Evolutionary conservation across 1,140 invertebrate genomes (phyloP), one percentile per base, ranked within the genome.

Genomic region (Drosophila repleta): DNA sequence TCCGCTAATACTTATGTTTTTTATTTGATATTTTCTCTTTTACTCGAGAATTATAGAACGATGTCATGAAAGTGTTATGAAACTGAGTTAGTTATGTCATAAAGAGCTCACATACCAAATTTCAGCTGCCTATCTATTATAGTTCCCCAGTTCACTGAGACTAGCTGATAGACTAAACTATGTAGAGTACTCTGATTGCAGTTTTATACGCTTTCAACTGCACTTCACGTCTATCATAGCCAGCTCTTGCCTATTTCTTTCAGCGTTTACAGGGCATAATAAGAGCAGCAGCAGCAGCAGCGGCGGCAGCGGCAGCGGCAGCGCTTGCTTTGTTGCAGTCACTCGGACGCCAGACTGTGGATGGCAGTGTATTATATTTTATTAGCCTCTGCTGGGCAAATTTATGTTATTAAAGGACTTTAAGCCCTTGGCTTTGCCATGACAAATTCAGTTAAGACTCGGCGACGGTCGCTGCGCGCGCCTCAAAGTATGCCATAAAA

Each of bases 351-450:
- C 55, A 61, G 64, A 51, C 75, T 66, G 79, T 52, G 21, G 41
- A 24, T 76, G 81, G 65, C 68, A 79, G 81, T 84, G 81, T 72
- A 84, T 84, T 84, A 84, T 80, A 84, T 84, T 84, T 79, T 84
- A 84, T 84, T 84, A 72, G 73, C 58, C 32, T 65, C 7, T 48
- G 70, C 69, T 55, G 51, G 32, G 46, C 24, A 60, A 68, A 74
- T 74, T 64, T 73, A 62, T 73, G 57, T 58, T 41, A 64, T 60
- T 60, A 74, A 74, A 71, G 18, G 41, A 43, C 70, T 82, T 83
- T 55, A 77, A 82, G 49, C 45, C 26, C n/a, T 39, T 49, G 8
- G 46, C 45, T 37, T 32, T 26, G 35, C 24, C 11, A 45, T 45
- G 55, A 57, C 55, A 57, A 57, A 57, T 57, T 57, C 39, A 45